A percentile compares a stretch with the other conserved stretches of the same genome.
phyloP scores from a whole-genome alignment of 2,888 invertebrate genomes.

The Synergus itoensis region DNA sequence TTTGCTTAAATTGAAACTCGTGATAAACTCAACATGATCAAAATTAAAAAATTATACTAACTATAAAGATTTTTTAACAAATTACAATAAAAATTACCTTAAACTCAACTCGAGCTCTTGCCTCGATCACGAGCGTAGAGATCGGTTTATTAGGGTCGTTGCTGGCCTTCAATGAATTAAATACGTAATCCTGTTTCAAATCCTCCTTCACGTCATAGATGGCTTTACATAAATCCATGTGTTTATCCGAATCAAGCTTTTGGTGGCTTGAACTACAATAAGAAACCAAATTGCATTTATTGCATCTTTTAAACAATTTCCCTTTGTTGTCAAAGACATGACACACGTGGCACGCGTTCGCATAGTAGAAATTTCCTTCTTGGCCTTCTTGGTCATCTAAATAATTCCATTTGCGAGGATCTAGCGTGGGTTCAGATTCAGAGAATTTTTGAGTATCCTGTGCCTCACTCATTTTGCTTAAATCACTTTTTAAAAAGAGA shows the following conservation, averaged over 20 bases:
- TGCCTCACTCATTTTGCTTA: too few relatives aligned
- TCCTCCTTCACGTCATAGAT: slow-evolving; percentile 54
- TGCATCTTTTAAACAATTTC: slow-evolving; percentile 64
- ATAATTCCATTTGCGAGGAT: not conserved
- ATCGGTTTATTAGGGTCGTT: too few relatives aligned
- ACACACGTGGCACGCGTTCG: slow-evolving; percentile 72
- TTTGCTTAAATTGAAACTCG: too few relatives aligned
- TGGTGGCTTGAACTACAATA: slow-evolving; percentile 71
- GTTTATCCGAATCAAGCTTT: slow-evolving; percentile 67
- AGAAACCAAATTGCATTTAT: slow-evolving; percentile 67
- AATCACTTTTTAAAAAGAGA: not conserved
- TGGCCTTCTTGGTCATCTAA: not conserved
- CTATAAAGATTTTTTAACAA: not conserved
- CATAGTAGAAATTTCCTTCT: slow-evolving; percentile 60
- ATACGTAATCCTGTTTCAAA: not conserved
- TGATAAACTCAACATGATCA: too few relatives aligned
- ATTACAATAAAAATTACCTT: not conserved
- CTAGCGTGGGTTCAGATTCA: not conserved
- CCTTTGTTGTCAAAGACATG: slow-evolving; percentile 60
- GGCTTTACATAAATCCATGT: slow-evolving; percentile 66
- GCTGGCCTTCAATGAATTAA: not conserved
- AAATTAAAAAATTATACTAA: too few relatives aligned
- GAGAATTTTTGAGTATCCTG: too few relatives aligned
- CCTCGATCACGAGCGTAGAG: not conserved
- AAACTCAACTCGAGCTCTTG: not conserved